phyloP scores from a whole-genome alignment of 2,113 vertebrate species.

The Uropsilus gracilis region DNA sequence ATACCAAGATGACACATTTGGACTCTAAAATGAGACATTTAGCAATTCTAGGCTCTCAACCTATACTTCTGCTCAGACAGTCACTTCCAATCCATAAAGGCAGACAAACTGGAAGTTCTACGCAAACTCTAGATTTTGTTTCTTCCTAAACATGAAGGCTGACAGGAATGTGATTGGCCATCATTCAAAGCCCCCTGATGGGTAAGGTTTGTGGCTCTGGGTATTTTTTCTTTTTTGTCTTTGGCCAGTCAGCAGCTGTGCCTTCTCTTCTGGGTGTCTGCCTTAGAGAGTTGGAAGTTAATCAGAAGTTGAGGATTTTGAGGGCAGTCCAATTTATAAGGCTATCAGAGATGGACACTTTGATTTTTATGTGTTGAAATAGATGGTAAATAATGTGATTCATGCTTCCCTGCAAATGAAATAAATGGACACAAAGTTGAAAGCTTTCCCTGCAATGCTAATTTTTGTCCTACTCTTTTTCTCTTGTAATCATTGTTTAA shows the following conservation, averaged over 20 bases:
- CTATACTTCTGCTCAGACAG: background rate
- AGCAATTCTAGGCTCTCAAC: background rate
- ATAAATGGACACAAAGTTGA: background rate
- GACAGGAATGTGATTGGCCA: background rate
- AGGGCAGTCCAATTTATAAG: background rate
- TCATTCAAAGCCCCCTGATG: background rate
- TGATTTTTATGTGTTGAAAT: background rate
- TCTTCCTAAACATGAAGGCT: background rate
- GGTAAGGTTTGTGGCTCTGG: background rate
- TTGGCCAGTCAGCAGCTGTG: background rate
- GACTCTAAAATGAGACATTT: slow-evolving; percentile 42
- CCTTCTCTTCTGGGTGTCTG: slow-evolving; percentile 36
- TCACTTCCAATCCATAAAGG: background rate
- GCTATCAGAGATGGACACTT: background rate
- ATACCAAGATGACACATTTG: background rate
- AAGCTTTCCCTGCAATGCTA: background rate
- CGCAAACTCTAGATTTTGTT: background rate
- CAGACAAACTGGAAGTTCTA: background rate
- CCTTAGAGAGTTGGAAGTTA: background rate
- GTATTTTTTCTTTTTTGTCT: background rate
- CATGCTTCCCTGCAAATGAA: background rate
- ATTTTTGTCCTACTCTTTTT: background rate
- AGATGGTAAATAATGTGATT: background rate
- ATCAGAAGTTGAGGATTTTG: slow-evolving; percentile 20
- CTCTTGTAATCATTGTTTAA: background rate